These are phyloP conservation scores for Mechanitis mazaeus DNA, from an alignment of 2,888 invertebrate species.

Conservation along the genomic window DNA sequence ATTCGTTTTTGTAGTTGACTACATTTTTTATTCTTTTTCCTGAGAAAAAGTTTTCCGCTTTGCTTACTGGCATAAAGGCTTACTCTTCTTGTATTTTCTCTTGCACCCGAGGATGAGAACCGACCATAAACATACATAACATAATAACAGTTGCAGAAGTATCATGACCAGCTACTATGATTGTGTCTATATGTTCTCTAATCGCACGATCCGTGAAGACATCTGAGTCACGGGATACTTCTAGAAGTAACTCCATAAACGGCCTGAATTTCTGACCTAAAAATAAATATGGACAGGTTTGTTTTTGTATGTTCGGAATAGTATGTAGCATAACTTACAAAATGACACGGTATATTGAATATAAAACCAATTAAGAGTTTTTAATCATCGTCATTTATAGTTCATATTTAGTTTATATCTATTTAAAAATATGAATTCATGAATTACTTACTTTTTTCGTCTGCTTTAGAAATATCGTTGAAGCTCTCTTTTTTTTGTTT, in stretches of 20 bases:
- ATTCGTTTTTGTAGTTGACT: too few relatives aligned
- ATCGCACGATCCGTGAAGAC: constrained; percentile 71
- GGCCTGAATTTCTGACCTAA: constrained; percentile 63
- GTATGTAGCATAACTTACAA: background rate
- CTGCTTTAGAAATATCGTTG: constrained; percentile 21
- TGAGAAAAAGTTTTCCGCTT: too few relatives aligned
- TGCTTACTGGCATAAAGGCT: constrained; percentile 29
- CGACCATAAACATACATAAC: constrained; percentile 59
- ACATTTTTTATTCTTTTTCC: too few relatives aligned
- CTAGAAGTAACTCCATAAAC: constrained; percentile 74
- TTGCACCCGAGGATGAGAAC: constrained; percentile 59
- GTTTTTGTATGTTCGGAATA: background rate
- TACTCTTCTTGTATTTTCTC: constrained; percentile 51
- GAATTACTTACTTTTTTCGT: constrained; percentile 6
- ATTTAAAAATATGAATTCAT: background rate
- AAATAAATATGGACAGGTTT: constrained; percentile 12
- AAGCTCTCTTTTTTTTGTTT: constrained; percentile 47
- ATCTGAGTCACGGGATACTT: constrained; percentile 38
- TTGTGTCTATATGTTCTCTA: constrained; percentile 76
- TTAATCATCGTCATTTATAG: too few relatives aligned
- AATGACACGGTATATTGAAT: background rate
- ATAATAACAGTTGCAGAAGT: constrained; percentile 63
- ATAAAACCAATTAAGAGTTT: too few relatives aligned
- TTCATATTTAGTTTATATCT: too few relatives aligned
- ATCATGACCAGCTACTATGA: constrained; percentile 76